Evolutionary conservation across 2,113 vertebrate species (phyloP).

Genomic region (Abramis brama): DNA sequence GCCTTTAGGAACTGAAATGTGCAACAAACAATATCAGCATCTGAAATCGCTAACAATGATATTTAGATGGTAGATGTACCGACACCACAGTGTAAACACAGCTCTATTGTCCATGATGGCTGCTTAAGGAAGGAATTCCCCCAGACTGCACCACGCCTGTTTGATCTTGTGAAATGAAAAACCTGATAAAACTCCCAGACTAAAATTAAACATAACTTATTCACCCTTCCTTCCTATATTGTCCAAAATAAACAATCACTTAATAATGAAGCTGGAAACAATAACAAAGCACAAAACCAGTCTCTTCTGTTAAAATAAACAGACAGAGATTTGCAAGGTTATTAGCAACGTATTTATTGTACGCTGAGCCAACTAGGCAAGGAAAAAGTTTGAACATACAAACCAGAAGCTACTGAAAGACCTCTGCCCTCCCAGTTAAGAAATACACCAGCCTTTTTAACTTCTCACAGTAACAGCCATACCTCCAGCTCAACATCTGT

Average conservation of each 20-base stretch:
- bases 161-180: slow-evolving; percentile 56
- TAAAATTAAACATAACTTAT: slow-evolving; percentile 70
- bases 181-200: slow-evolving; percentile 64
- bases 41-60: background rate
- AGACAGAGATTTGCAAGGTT: slow-evolving; percentile 23
- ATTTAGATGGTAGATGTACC: slow-evolving; percentile 12
- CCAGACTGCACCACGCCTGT: slow-evolving; percentile 67
- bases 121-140: slow-evolving; percentile 68
- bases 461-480: slow-evolving; percentile 51
- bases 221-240: slow-evolving; percentile 60
- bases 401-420: background rate
- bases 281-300: slow-evolving; percentile 49
- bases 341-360: background rate
- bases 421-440: slow-evolving; percentile 53
- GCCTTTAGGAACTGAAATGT: background rate
- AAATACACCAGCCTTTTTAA: slow-evolving; percentile 70
- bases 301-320: slow-evolving; percentile 43
- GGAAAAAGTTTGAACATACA: background rate
- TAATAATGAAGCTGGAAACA: slow-evolving; percentile 53
- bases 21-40: background rate
- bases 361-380: background rate
- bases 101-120: slow-evolving; percentile 55
- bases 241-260: slow-evolving; percentile 61
- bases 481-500: slow-evolving; percentile 70
- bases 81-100: slow-evolving; percentile 32